Evolutionary conservation across 2,888 invertebrate genomes (phyloP).

Genomic region (Scrobipalpa atriplicella): DNA sequence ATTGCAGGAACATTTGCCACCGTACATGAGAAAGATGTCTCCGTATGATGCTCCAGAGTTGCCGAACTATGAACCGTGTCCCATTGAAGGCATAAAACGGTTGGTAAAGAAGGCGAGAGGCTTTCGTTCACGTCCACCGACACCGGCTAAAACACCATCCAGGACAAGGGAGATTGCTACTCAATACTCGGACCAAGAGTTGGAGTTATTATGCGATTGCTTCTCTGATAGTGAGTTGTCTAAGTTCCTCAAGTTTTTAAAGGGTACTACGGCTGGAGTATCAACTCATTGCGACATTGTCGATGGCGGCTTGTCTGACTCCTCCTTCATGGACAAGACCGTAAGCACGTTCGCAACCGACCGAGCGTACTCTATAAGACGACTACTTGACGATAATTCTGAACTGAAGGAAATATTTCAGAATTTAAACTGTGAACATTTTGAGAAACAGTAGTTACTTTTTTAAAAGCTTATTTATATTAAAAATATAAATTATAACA

Average conservation of each 20-base stretch:
- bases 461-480: background rate
- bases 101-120: conserved; percentile 55
- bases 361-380: conserved; percentile 53
- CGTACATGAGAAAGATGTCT: conserved; percentile 67
- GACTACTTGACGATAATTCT: conserved; percentile 50
- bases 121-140: conserved; percentile 37
- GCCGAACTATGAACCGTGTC: conserved; percentile 62
- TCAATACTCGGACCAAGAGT: conserved; percentile 60
- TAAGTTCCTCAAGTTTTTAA: conserved; percentile 43
- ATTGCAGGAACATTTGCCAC: conserved; percentile 62
- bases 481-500: background rate
- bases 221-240: conserved; percentile 58
- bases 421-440: conserved; percentile 48
- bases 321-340: conserved; percentile 41
- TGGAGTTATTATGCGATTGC: conserved; percentile 61
- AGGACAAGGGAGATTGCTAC: conserved; percentile 53
- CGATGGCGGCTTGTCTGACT: conserved; percentile 41
- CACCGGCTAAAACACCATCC: conserved; percentile 38
- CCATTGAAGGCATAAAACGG: conserved; percentile 49
- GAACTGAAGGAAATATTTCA: conserved; percentile 62
- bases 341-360: conserved; percentile 52
- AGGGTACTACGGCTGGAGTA: conserved; percentile 30
- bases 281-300: conserved; percentile 32
- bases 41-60: conserved; percentile 52
- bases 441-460: background rate